A percentile compares a stretch with the other conserved stretches of the same genome.
These are phyloP conservation scores for Oncorhynchus kisutch DNA, from an alignment of 2,113 vertebrate species.

Conservation along the genomic window DNA sequence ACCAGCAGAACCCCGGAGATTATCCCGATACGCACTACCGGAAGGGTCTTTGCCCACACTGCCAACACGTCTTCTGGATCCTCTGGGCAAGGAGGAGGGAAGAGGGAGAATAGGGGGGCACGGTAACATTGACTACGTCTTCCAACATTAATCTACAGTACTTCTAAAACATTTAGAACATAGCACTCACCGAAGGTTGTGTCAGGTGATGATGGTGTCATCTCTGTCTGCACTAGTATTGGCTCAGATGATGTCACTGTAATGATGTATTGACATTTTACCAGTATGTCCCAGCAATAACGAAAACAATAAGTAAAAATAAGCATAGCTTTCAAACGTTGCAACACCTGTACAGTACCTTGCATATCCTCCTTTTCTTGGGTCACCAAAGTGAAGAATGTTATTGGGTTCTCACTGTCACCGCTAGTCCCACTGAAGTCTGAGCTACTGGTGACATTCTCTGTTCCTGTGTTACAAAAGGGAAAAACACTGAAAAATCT, in stretches of 20 bases:
- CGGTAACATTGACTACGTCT: neutral
- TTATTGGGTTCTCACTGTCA: neutral
- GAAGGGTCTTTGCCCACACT: constrained; percentile 9
- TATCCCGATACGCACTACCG: constrained; percentile 48
- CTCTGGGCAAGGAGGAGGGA: neutral
- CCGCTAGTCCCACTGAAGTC: too few relatives aligned
- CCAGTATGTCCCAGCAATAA: neutral
- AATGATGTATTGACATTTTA: too few relatives aligned
- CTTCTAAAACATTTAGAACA: neutral
- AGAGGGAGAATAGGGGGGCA: too few relatives aligned
- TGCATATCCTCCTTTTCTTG: neutral
- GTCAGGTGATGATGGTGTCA: neutral
- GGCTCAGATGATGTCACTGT: neutral
- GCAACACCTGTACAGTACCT: too few relatives aligned
- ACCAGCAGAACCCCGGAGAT: constrained; percentile 45
- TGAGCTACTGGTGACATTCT: too few relatives aligned
- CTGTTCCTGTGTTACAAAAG: neutral
- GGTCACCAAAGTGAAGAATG: neutral
- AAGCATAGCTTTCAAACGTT: neutral
- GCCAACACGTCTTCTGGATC: too few relatives aligned
- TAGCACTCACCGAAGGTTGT: neutral
- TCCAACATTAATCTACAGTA: neutral
- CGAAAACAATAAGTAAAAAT: neutral
- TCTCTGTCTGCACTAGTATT: neutral
- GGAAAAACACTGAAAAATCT: neutral